These are phyloP conservation scores for Sinocyclocheilus anophthalmus DNA, from an alignment of 2,113 vertebrate genomes.

Conservation along the genomic window DNA sequence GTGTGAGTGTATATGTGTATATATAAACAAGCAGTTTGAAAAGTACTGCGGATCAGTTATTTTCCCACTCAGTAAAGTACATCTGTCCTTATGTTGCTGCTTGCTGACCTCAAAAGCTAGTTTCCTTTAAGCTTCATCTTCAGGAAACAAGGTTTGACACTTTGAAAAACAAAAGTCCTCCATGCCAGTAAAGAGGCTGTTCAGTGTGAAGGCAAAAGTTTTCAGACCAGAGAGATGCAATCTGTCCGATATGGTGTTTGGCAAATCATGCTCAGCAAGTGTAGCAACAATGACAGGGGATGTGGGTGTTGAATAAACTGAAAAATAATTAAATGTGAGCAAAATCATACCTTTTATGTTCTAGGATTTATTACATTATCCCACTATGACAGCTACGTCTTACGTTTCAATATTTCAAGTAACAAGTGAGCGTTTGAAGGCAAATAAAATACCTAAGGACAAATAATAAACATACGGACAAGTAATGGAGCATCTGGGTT, in stretches of 20 bases:
- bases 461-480: neutral
- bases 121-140: neutral
- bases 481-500: too few species aligned
- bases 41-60: neutral
- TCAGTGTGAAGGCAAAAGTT: neutral
- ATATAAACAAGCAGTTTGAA: neutral
- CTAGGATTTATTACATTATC: neutral
- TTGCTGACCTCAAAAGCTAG: neutral
- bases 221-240: conserved; percentile 26
- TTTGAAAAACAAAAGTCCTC: neutral
- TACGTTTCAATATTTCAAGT: neutral
- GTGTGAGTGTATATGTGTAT: neutral
- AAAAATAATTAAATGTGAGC: neutral
- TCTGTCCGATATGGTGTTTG: conserved; percentile 17
- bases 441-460: neutral
- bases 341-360: neutral
- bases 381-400: neutral
- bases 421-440: neutral
- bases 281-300: conserved; percentile 2
- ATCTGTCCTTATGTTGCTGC: neutral
- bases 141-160: neutral
- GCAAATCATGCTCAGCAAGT: conserved; percentile 15
- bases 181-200: neutral
- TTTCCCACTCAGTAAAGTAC: neutral
- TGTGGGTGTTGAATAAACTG: neutral